phyloP scores from a whole-genome alignment of 64 coral and sea anemone species.

The Actinia tenebrosa region DNA sequence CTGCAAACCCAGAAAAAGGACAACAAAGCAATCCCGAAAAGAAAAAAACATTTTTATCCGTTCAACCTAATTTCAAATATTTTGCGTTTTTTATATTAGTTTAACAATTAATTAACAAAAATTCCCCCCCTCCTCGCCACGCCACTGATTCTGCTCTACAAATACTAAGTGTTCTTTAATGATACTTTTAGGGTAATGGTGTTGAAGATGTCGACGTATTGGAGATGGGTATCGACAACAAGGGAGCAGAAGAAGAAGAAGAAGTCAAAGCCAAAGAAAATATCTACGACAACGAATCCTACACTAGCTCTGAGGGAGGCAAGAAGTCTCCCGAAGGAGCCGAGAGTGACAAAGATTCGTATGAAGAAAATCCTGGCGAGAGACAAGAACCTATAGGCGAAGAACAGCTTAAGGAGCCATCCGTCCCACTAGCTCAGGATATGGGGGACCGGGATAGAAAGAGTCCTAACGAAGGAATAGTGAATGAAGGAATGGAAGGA shows the following conservation, averaged over 20 bases:
- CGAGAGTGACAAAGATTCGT: neutral
- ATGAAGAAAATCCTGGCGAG: neutral
- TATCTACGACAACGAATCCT: neutral
- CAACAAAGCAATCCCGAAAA: too few species aligned
- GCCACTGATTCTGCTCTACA: too few species aligned
- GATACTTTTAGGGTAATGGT: neutral
- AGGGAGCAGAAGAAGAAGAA: neutral
- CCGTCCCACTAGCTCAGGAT: neutral
- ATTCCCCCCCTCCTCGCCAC: too few species aligned
- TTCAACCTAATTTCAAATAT: too few species aligned
- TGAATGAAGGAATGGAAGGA: neutral
- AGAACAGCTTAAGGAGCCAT: neutral
- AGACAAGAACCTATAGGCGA: neutral
- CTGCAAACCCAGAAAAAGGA: too few species aligned
- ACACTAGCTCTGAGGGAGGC: neutral
- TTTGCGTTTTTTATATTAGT: too few species aligned
- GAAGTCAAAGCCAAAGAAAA: neutral
- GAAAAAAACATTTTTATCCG: too few species aligned
- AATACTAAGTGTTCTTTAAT: neutral
- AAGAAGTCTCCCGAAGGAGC: neutral
- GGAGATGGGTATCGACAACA: neutral
- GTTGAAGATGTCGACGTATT: neutral
- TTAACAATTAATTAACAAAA: too few species aligned
- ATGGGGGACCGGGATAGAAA: neutral
- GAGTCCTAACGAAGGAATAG: neutral